A percentile compares a stretch with the other conserved stretches of the same genome.
These are phyloP conservation scores for Rotaria macrura DNA, from an alignment of 2,888 invertebrate species.

Conservation along the genomic window DNA sequence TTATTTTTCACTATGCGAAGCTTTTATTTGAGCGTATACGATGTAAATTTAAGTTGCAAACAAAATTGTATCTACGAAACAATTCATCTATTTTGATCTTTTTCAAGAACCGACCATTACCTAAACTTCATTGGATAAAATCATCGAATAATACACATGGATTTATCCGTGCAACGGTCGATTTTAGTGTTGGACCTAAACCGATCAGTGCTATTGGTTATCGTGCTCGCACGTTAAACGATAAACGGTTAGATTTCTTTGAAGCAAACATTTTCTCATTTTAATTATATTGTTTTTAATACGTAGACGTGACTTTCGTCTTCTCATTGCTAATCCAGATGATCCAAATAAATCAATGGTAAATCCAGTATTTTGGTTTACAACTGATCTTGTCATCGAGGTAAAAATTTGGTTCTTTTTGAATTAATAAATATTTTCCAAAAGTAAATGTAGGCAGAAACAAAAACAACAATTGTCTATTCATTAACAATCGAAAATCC, in stretches of 20 bases:
- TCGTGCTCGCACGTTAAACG: slow-evolving; percentile 28
- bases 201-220: slow-evolving; percentile 30
- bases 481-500: slow-evolving; percentile 33
- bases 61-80: neutral
- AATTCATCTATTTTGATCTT: neutral
- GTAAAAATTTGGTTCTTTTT: neutral
- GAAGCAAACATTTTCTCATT: slow-evolving; percentile 18
- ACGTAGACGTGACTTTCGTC: slow-evolving; percentile 41
- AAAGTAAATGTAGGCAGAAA: neutral
- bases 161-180: slow-evolving; percentile 21
- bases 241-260: slow-evolving; percentile 19
- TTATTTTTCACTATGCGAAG: neutral
- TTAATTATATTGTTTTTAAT: neutral
- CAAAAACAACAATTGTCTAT: slow-evolving; percentile 5
- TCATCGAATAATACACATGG: slow-evolving; percentile 30
- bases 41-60: neutral
- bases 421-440: neutral
- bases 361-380: slow-evolving; percentile 40
- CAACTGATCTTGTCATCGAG: slow-evolving; percentile 28
- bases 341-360: slow-evolving; percentile 38
- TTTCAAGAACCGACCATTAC: slow-evolving; percentile 25
- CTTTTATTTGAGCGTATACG: slow-evolving; percentile 23
- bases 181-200: slow-evolving; percentile 23
- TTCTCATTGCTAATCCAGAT: slow-evolving; percentile 38
- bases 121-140: slow-evolving; percentile 25